Base-by-base conservation (phyloP, 2,797 vertebrate genomes). In the Gadopsis marmoratus region DNA sequence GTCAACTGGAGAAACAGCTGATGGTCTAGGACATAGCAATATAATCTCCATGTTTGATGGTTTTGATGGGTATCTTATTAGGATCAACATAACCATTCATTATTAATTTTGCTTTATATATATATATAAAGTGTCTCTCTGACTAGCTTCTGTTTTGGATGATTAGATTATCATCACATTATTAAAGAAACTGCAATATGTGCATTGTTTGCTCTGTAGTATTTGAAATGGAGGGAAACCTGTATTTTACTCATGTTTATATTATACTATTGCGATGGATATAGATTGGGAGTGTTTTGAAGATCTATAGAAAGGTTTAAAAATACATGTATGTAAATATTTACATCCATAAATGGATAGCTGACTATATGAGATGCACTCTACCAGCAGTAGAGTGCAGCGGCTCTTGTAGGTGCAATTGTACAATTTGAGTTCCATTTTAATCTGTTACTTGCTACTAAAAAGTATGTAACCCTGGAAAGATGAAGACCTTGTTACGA, bases 21-120 rank as follows among this genome's bases (percentile, higher is more conserved):
- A 47, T 67, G 9, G 6, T 51, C 8, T 37, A 4, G 39, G 17
- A 33, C 4, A 1, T 10, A 31, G 33, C 2, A 4, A n/a, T 41
- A 50, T 55, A 47, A 64, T 39, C 37, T 61, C 14, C 41, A 21
- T 48, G 31, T 39, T 63, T 29, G n/a, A 56, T 50, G 12, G 23
- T 37, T 39, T 60, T 26, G 26, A 26, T 26, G 26, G 26, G 26
- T 26, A 54, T 26, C 14, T 55, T 11, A 14, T 64, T 37, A 14
- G 31, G 37, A 47, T n/a, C 12, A 58, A 59, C 23, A 58, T 43
- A 17, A 64, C 14, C 50, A 33, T n/a, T 37, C 35, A 11, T 43
- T 43, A 51, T 68, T 68, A 64, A 76, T 26, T 33, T 37, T 17
- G 5, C 10, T 10, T 33, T 51, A 60, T 51, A 55, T 54, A 43